Evolutionary conservation across 2,797 vertebrate species (phyloP), one percentile per base, ranked within the genome.

Genomic region (Chromobotia macracanthus): DNA sequence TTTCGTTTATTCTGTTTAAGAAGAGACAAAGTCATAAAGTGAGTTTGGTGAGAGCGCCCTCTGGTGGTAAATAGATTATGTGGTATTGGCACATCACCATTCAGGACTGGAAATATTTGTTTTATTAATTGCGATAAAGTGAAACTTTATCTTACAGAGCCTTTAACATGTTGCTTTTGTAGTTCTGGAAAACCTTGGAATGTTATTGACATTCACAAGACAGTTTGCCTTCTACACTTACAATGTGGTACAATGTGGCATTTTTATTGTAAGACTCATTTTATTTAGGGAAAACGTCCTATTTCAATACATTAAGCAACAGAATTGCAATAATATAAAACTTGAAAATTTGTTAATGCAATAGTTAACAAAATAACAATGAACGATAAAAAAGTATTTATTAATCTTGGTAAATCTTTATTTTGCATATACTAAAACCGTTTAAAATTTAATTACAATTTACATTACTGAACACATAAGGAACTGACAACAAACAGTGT

Each of bases 121-220:
- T 38, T 38, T 38, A 15, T n/a, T 48, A 7, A 2, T 48, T 48
- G 2, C 6, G 46, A 48, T 12, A 48, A 15, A 48, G 13, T 48
- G 5, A 19, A 35, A 11, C 6, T 53, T 41, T 25, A 19, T 58
- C 38, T n/a, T 15, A 35, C 15, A 3, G 10, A 44, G 60, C 7
- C 5, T 11, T 71, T 58, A 4, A 16, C 21, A 2, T 21, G 18
- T 15, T 58, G 38, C 13, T 75, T 16, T 53, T 75, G 72, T 23
- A 38, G 5, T 23, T 23, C 10, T 65, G n/a, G 16, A 5, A 61
- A 50, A 63, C 11, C 19, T 25, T 13, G 5, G 10, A 23, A 25
- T 58, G 55, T 58, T 58, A 58, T 58, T 58, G 55, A 58, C 55
- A 58, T 58, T 19, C 21, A 25, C n/a, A n/a, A n/a, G n/a, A n/a